Conservation (phyloP, 2,113 vertebrate genomes). For the human region DNA sequence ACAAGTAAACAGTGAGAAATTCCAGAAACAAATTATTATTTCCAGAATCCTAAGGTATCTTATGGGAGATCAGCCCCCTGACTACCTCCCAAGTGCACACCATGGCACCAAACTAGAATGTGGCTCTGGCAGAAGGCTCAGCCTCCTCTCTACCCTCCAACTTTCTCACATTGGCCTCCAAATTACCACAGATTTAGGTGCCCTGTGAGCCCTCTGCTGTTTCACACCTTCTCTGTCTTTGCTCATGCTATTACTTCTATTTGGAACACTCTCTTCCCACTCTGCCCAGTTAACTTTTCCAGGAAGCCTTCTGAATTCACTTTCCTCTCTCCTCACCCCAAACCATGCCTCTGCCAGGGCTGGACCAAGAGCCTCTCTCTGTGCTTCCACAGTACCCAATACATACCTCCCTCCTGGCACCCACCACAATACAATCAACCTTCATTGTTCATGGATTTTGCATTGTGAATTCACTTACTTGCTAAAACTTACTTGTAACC, state of each 20-base stretch:
- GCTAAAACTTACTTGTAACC: background rate
- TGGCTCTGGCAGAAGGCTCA: background rate
- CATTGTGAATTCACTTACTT: background rate
- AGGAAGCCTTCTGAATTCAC: background rate
- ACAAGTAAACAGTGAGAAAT: conserved; percentile 38
- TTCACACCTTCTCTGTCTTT: background rate
- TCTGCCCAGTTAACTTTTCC: background rate
- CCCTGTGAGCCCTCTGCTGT: background rate
- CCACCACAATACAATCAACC: background rate
- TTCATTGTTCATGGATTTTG: background rate
- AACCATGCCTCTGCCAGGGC: background rate
- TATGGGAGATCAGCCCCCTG: background rate
- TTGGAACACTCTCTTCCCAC: background rate
- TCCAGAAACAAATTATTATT: conserved; percentile 22
- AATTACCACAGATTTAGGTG: background rate
- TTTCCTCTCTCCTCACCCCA: background rate
- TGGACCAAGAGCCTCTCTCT: background rate
- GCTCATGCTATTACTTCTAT: background rate
- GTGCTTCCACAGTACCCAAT: background rate
- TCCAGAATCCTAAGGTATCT: background rate
- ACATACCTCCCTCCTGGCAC: background rate
- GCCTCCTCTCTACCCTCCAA: background rate
- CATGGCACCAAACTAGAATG: background rate
- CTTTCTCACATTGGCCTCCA: background rate
- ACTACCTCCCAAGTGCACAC: background rate